Base-by-base conservation (phyloP, 2,797 vertebrate genomes). In the Phoxinus dragarum region DNA sequence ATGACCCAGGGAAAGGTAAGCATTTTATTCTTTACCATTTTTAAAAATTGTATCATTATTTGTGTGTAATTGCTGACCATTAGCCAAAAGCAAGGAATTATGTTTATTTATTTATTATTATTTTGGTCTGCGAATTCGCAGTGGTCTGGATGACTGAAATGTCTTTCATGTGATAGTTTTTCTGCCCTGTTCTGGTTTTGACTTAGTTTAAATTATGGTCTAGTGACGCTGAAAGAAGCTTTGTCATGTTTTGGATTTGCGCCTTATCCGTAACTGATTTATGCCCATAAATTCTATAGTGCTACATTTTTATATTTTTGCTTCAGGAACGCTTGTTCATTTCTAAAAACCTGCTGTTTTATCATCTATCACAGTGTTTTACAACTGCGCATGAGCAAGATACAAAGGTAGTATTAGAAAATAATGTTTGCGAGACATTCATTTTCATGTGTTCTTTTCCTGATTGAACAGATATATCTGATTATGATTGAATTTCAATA, bases 1-100 rank as follows among this genome's bases (percentile, higher is more conserved):
- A 96, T 96, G 95, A 95, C 93, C 34, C 93, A 94, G 91, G 93
- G 93, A 88, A 95, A 95, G 95, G 95, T 96, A 94, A 80, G 92
- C 59, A 9, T n/a, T 61, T 14, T 36, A 44, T 79, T 68, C 10
- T 75, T 67, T 66, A 47, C 27, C 17, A 4, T 74, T 21, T 47
- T 72, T 19, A 36, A 19, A 36, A 10, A 75, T 31, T 80, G 3
- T 7, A 17, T 0, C 19, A 68, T 1, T 59, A 6, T 81, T 16
- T 1, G 11, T 27, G 27, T 76, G 6, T 8, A 1, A 79, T 34
- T 78, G 27, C 17, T 72, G 66, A 1, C n/a, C 0, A 1, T 36
- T 19, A 40, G 61, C 16, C 11, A 73, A 74, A 75, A 38, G 0
- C 59, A 36, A n/a, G 1, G 11, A 44, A 17, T 31, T 11, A 5